These are phyloP conservation scores for Orthonevra nobilis DNA, from an alignment of 2,888 invertebrate species.

Conservation along the genomic window DNA sequence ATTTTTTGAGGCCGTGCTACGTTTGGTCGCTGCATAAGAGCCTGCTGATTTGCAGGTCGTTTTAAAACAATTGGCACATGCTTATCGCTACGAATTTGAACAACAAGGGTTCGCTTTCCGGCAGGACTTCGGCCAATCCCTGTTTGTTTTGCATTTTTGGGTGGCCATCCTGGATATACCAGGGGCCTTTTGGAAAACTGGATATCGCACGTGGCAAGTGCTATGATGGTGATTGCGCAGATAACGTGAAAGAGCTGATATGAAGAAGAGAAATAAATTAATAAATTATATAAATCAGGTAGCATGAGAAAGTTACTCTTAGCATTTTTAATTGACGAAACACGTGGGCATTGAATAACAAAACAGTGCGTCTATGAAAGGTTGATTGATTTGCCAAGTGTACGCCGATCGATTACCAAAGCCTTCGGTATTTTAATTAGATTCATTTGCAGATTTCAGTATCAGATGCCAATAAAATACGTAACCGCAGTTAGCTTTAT, in stretches of 20 bases:
- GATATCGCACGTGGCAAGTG: conserved; percentile 73
- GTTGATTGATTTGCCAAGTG: conserved; percentile 35
- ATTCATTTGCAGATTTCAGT: not conserved
- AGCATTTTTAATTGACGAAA: conserved; percentile 70
- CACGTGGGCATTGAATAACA: conserved; percentile 35
- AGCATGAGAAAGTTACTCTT: conserved; percentile 24
- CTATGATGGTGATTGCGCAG: conserved; percentile 65
- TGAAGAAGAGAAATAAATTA: conserved; percentile 11
- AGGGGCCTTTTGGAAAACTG: conserved; percentile 74
- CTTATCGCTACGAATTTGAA: conserved; percentile 79
- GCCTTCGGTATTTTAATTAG: conserved; percentile 30
- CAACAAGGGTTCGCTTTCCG: conserved; percentile 76
- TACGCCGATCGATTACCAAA: conserved; percentile 7
- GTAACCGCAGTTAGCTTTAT: not conserved
- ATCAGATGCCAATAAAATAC: conserved; percentile 20
- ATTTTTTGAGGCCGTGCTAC: conserved; percentile 63
- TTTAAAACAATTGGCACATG: conserved; percentile 77
- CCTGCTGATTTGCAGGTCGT: conserved; percentile 73
- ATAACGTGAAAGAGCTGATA: conserved; percentile 53
- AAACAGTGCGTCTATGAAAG: conserved; percentile 10
- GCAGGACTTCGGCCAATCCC: conserved; percentile 49
- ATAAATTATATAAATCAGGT: not conserved
- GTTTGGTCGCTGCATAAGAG: conserved; percentile 49
- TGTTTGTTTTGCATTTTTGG: conserved; percentile 74
- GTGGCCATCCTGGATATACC: conserved; percentile 75